phyloP scores from a whole-genome alignment of 2,888 invertebrate genomes.

The Dorcus hopei region DNA sequence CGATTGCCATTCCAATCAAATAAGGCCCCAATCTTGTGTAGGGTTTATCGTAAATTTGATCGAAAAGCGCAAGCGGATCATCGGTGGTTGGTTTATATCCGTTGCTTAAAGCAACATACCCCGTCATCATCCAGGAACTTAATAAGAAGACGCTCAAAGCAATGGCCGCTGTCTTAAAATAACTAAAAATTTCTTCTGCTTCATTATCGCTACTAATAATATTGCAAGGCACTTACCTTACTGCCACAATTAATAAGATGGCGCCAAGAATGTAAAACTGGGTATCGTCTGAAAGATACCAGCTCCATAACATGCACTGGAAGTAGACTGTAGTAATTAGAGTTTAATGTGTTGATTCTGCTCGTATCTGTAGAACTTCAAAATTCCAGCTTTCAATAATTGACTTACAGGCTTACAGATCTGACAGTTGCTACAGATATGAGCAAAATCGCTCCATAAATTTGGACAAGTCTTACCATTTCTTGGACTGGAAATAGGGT shows the following conservation, averaged over 20 bases:
- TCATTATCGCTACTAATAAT: not conserved
- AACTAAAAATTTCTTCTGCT: slow-evolving; percentile 50
- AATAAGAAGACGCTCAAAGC: slow-evolving; percentile 64
- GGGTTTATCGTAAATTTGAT: slow-evolving; percentile 87
- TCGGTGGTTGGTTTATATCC: slow-evolving; percentile 76
- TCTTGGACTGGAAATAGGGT: slow-evolving; percentile 80
- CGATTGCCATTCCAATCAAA: slow-evolving; percentile 78
- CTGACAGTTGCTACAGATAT: too few relatives aligned
- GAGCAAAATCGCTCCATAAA: too few relatives aligned
- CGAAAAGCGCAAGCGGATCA: slow-evolving; percentile 80
- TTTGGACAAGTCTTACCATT: slow-evolving; percentile 60
- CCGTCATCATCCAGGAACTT: slow-evolving; percentile 77
- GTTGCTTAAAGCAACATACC: slow-evolving; percentile 73
- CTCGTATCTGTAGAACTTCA: too few relatives aligned
- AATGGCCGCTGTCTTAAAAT: slow-evolving; percentile 72
- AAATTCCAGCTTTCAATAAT: too few relatives aligned
- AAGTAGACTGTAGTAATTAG: slow-evolving; percentile 30
- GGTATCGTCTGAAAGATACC: slow-evolving; percentile 85
- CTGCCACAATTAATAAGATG: slow-evolving; percentile 74
- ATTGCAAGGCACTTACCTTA: slow-evolving; percentile 49
- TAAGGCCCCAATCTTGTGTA: slow-evolving; percentile 85
- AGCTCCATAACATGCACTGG: slow-evolving; percentile 90
- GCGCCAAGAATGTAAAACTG: slow-evolving; percentile 84
- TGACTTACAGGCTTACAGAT: too few relatives aligned
- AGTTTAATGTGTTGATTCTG: too few relatives aligned